phyloP scores from a whole-genome alignment of 2,797 vertebrate species.

The Neosalanx taihuensis region DNA sequence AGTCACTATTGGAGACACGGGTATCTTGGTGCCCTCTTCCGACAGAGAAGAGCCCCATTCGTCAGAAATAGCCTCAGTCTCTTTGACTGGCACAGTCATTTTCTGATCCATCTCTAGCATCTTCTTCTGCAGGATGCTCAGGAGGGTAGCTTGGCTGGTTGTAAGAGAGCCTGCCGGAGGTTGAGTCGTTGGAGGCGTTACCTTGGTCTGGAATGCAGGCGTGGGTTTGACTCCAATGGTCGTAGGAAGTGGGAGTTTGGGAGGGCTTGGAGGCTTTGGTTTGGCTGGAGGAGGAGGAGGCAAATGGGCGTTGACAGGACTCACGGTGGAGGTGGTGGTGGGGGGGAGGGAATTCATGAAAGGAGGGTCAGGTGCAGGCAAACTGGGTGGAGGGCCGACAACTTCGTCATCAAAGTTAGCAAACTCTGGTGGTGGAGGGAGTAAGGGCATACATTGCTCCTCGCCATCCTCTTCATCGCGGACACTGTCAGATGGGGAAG shows the following conservation, averaged over 20 bases:
- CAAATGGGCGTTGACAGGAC: background rate
- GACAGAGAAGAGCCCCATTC: slow-evolving; percentile 67
- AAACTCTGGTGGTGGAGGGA: slow-evolving; percentile 78
- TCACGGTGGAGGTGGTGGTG: background rate
- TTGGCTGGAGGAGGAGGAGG: background rate
- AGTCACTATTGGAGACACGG: slow-evolving; percentile 32
- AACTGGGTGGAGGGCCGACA: slow-evolving; percentile 52
- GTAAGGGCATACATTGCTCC: slow-evolving; percentile 50
- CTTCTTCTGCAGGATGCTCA: slow-evolving; percentile 78
- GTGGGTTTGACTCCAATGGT: slow-evolving; percentile 44
- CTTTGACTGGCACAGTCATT: slow-evolving; percentile 43
- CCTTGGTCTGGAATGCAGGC: slow-evolving; percentile 35
- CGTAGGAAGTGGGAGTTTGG: slow-evolving; percentile 40
- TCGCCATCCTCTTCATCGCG: slow-evolving; percentile 31
- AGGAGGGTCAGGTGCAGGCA: slow-evolving; percentile 59
- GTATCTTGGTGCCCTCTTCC: slow-evolving; percentile 55
- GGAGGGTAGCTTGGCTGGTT: slow-evolving; percentile 69
- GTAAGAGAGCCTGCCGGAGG: slow-evolving; percentile 36
- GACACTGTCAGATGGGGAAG: slow-evolving; percentile 12
- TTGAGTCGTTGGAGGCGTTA: slow-evolving; percentile 36
- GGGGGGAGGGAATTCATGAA: slow-evolving; percentile 31
- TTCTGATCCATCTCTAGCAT: slow-evolving; percentile 79
- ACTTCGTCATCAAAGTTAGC: slow-evolving; percentile 52
- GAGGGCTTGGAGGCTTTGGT: slow-evolving; percentile 27
- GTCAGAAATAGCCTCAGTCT: slow-evolving; percentile 58